Evolutionary conservation across 2,797 vertebrate genomes (phyloP), one percentile per base, ranked within the genome.

Genomic region (Danio albolineatus): DNA sequence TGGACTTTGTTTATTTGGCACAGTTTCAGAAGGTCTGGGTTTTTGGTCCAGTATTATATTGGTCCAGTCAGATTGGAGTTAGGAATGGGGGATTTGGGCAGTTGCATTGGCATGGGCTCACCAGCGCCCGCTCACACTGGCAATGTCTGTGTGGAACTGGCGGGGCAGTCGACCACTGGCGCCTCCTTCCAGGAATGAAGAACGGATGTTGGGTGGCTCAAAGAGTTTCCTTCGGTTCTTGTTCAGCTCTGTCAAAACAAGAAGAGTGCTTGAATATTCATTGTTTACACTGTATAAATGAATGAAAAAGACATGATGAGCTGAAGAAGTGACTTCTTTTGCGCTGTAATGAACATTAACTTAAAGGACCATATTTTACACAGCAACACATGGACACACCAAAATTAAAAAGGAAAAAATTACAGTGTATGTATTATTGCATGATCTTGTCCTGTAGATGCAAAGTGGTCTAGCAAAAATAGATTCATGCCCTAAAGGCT

Each of bases 191-290:
- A 96, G 90, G 87, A 96, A 96, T 0, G 95, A 94, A 81, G 94
- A 92, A 17, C 95, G 94, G 12, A 95, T 89, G 83, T 90, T 95
- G 0, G 95, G 91, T 0, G 95, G 91, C 86, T 96, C 95, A 83
- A 96, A 96, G 48, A 95, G 93, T 84, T 96, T 96, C 53, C 94
- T 94, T 81, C 94, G 90, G 91, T 94, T 96, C 90, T 96, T 96
- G 85, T 95, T 96, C 85, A 96, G 90, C 80, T 96, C 96, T 96
- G 76, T 3, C 69, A 77, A 83, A 44, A 83, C 60, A 39, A 43
- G 9, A 6, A 17, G 13, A 14, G 41, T 7, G 43, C 53, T 62
- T 70, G 46, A 49, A 49, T 69, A 69, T 67, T 69, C 64, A 44
- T 41, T 28, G 51, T 56, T 56, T 46, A 48, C n/a, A 38, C 36